These are phyloP conservation scores for Nephrotoma guestfalica DNA, from an alignment of 2,888 invertebrate genomes.

Conservation along the genomic window DNA sequence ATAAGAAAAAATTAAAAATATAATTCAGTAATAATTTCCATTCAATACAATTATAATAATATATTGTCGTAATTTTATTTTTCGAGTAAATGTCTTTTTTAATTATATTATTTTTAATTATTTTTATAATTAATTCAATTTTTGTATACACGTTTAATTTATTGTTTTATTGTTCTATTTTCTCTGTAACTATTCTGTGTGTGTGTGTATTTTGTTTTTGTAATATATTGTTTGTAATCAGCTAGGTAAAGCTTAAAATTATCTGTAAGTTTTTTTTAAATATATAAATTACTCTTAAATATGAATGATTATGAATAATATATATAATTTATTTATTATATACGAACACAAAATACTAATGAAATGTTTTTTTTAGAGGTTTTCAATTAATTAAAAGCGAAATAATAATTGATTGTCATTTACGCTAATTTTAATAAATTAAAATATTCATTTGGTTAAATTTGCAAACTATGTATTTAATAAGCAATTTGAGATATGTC, in stretches of 20 bases:
- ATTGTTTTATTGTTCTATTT: not conserved
- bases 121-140: not conserved
- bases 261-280: not conserved
- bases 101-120: constrained; percentile 2
- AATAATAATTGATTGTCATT: not conserved
- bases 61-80: constrained; percentile 2
- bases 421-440: not conserved
- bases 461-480: not conserved
- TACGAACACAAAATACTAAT: not conserved
- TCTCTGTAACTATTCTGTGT: not conserved
- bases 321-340: not conserved
- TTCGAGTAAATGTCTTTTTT: not conserved
- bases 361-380: not conserved
- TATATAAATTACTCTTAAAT: not conserved
- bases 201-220: not conserved
- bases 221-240: not conserved
- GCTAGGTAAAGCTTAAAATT: not conserved
- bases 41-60: not conserved
- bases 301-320: not conserved
- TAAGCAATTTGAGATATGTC: not conserved
- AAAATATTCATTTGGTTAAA: not conserved
- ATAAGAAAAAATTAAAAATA: not conserved
- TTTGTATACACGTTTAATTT: not conserved
- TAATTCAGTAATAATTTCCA: not conserved
- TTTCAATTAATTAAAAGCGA: not conserved